Base-by-base conservation (phyloP, 2,113 vertebrate genomes). In the Melanerpes aurifrons region DNA sequence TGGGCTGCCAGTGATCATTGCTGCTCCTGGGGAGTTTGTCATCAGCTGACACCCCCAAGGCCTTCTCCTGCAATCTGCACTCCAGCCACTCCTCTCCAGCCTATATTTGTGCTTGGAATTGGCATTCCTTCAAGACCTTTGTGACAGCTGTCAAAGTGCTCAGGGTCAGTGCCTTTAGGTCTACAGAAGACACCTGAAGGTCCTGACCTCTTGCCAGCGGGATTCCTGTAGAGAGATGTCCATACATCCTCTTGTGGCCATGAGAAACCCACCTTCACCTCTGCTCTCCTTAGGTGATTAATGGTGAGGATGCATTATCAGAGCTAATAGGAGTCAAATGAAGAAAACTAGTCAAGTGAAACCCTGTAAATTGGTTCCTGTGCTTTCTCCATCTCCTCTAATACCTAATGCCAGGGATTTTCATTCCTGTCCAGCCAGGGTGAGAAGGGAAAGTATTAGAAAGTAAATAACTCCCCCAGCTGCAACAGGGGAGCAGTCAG, bases 241-340 rank as follows among this genome's bases (percentile, higher is more conserved):
- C 7, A 15, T 53, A 56, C 16, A 71, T 76, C 56, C 62, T 93
- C 26, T 70, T 7, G 19, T 12, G 28, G 82, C 80, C 1, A 2
- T 72, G 87, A 91, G 90, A 89, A 71, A 43, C 31, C 26, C 73
- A 83, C 78, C 35, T 82, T 97, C 94, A 64, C 95, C 81, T 96
- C 97, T 97, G 97, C 97, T 97, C 73, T 97, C 56, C 77, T 95
- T 86, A 95, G 95, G 85, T 87, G 96, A 97, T 97, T 98, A 98
- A 98, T 98, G 96, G 97, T 97, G 96, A 97, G 97, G 96, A 98
- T 98, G 98, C 96, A 98, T 99, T 99, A 98, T 99, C 97, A 97
- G 97, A 98, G 96, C 97, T 98, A 99, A 99, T 98, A 98, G 98
- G 98, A 98, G 97, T 98, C 98, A 98, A 98, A 98, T 98, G 98